These are phyloP conservation scores for Athalia circularis DNA, from an alignment of 2,888 invertebrate species.

Conservation along the genomic window DNA sequence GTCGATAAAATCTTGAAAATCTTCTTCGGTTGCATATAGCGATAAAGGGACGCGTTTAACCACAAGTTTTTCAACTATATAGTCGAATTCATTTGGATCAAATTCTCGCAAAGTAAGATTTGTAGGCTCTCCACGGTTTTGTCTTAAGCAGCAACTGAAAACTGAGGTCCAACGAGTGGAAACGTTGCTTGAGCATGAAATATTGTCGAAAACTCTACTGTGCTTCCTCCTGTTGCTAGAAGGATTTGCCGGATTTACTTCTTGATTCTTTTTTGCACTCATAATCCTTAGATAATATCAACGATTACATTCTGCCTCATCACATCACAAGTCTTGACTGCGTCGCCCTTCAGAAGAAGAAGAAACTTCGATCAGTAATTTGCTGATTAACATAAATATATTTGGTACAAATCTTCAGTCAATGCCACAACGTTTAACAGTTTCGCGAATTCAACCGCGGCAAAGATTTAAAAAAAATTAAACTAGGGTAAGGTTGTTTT, in stretches of 20 bases:
- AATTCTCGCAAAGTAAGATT: conserved; percentile 31
- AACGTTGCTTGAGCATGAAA: conserved; percentile 30
- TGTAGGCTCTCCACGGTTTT: background rate
- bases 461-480: too few species aligned
- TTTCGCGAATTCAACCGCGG: too few species aligned
- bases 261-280: conserved; percentile 19
- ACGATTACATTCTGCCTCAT: background rate
- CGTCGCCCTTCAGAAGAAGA: background rate
- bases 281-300: background rate
- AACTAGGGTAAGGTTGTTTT: too few species aligned
- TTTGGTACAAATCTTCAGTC: too few species aligned
- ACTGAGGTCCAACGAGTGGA: conserved; percentile 45
- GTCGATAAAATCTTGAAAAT: conserved; percentile 37
- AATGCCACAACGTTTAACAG: too few species aligned
- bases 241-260: conserved; percentile 12
- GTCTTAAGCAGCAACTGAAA: conserved; percentile 46
- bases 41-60: conserved; percentile 59
- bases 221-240: conserved; percentile 4
- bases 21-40: conserved; percentile 52
- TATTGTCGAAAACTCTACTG: conserved; percentile 30
- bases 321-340: background rate
- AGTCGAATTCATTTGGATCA: conserved; percentile 56
- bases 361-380: too few species aligned
- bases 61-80: conserved; percentile 62
- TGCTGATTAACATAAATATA: too few species aligned